Percentiles rank a stretch among this genome's conserved stretches.
Conservation (phyloP, 2,797 vertebrate genomes). For the Selene dorsalis region DNA sequence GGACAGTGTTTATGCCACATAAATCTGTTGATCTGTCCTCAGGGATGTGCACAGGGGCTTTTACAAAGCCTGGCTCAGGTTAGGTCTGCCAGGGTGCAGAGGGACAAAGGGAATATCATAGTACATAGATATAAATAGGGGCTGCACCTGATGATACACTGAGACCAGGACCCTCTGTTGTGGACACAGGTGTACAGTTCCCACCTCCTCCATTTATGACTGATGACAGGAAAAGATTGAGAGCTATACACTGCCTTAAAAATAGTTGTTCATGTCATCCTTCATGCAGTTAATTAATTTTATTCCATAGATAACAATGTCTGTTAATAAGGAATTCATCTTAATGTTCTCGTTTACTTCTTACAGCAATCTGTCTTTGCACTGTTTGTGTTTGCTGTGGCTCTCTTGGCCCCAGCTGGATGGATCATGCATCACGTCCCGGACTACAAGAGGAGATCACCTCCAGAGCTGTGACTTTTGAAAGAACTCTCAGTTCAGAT, state of each 20-base stretch:
- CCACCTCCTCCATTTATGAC: conserved; percentile 8
- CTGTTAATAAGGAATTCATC: background rate
- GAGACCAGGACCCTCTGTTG: conserved; percentile 34
- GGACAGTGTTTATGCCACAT: conserved; percentile 63
- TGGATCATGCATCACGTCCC: conserved; percentile 87
- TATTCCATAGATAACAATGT: background rate
- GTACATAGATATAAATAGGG: conserved; percentile 38
- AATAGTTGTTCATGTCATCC: background rate
- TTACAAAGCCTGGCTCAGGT: conserved; percentile 58
- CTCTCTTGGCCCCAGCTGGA: conserved; percentile 84
- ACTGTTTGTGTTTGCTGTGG: conserved; percentile 81
- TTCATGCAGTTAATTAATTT: background rate
- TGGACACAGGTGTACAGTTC: conserved; percentile 39
- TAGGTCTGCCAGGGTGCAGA: conserved; percentile 61
- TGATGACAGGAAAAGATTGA: conserved; percentile 16
- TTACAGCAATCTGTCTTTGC: conserved; percentile 84
- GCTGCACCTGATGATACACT: conserved; percentile 48
- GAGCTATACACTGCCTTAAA: background rate
- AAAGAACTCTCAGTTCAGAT: conserved; percentile 1
- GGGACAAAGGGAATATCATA: conserved; percentile 56
- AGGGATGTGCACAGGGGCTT: conserved; percentile 62
- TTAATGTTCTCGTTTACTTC: conserved; percentile 39
- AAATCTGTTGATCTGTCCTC: conserved; percentile 72
- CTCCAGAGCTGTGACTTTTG: conserved; percentile 57
- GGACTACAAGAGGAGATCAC: conserved; percentile 75